Percentiles rank a stretch among this genome's conserved stretches.
Conservation (phyloP, 2,888 invertebrate genomes). For the Dorcus hopei region DNA sequence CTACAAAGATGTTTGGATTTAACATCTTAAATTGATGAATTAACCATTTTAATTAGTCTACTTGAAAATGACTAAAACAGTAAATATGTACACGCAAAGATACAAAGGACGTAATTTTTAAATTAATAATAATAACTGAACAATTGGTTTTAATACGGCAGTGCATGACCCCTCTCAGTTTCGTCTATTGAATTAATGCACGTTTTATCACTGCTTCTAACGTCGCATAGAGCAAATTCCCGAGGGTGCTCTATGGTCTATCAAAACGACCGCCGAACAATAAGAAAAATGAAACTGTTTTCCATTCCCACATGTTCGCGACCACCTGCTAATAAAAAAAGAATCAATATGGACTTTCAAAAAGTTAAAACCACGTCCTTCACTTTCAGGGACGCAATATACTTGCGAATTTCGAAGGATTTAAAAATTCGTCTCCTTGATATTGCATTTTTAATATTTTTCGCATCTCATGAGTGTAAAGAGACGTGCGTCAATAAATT, state of each 20-base stretch:
- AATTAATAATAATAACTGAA: constrained; percentile 29
- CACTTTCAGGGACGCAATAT: too few relatives aligned
- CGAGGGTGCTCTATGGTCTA: constrained; percentile 19
- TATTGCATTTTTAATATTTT: too few relatives aligned
- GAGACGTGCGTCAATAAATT: too few relatives aligned
- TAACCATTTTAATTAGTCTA: neutral
- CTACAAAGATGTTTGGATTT: neutral
- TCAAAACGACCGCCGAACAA: constrained; percentile 18
- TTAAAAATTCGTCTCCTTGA: too few relatives aligned
- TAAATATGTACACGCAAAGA: neutral
- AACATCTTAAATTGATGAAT: neutral
- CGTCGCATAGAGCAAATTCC: constrained; percentile 16
- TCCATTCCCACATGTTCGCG: constrained; percentile 25
- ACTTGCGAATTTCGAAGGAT: too few relatives aligned
- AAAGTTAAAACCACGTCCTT: too few relatives aligned
- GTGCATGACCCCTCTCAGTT: constrained; percentile 26
- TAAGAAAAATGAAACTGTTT: constrained; percentile 22
- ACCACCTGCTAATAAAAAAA: neutral
- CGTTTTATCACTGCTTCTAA: constrained; percentile 16
- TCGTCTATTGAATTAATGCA: constrained; percentile 23
- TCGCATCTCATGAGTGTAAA: too few relatives aligned
- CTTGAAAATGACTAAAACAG: neutral
- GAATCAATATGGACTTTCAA: too few relatives aligned
- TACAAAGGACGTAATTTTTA: constrained; percentile 11
- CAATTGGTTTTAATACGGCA: constrained; percentile 33